Percentiles rank a stretch among this genome's conserved stretches.
These are phyloP conservation scores for Pangasius sanitwongsei DNA, from an alignment of 2,797 vertebrate genomes.

Conservation along the genomic window DNA sequence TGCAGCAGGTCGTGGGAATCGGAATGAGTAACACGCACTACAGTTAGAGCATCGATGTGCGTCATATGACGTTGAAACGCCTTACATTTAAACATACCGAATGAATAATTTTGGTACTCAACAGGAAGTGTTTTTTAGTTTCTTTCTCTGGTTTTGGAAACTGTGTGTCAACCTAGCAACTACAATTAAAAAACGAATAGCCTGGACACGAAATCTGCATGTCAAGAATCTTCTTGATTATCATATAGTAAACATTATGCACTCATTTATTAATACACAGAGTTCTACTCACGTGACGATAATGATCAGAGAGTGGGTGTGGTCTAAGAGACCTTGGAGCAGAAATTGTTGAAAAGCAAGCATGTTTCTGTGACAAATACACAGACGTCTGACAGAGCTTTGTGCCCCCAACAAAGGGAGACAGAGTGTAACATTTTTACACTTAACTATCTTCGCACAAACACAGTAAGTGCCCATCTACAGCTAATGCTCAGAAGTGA, in stretches of 20 bases:
- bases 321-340: background rate
- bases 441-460: slow-evolving; percentile 65
- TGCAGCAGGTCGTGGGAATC: background rate
- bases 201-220: background rate
- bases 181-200: too few species aligned
- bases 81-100: background rate
- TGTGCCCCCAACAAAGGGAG: too few species aligned
- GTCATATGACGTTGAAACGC: accelerated
- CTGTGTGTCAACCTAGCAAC: too few species aligned
- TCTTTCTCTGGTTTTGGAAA: background rate
- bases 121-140: background rate
- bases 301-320: background rate
- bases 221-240: background rate
- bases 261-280: background rate
- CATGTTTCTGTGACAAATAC: background rate
- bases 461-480: slow-evolving; percentile 68
- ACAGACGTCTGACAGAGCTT: background rate
- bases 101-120: background rate
- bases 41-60: background rate
- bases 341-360: background rate
- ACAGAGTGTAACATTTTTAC: slow-evolving; percentile 8
- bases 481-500: slow-evolving; percentile 65
- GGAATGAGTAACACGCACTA: background rate
- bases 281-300: background rate
- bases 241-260: background rate